A percentile compares a stretch with the other conserved stretches of the same genome.
These are phyloP conservation scores for Osmerus mordax DNA, from an alignment of 2,113 vertebrate species.

Conservation along the genomic window DNA sequence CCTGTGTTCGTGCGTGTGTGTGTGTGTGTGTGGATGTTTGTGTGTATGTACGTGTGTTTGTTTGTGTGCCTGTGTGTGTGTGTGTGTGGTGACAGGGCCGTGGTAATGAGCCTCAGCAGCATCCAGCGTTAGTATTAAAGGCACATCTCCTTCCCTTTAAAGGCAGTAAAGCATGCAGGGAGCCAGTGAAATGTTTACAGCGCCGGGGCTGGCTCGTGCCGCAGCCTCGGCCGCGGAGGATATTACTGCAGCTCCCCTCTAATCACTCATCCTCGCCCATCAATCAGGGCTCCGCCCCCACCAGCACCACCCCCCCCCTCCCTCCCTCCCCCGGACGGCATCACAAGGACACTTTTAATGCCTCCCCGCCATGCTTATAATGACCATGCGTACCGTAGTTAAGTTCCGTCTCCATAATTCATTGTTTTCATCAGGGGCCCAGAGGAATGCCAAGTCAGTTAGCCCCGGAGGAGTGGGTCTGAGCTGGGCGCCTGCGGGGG, in stretches of 20 bases:
- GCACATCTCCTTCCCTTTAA: conserved; percentile 46
- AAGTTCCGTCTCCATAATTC: conserved; percentile 53
- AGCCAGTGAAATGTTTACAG: conserved; percentile 64
- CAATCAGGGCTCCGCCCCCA: conserved; percentile 39
- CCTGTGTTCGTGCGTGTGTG: background rate
- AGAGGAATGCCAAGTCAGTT: conserved; percentile 39
- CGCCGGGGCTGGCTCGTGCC: conserved; percentile 41
- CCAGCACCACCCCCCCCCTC: conserved; percentile 7
- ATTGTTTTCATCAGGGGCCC: conserved; percentile 38
- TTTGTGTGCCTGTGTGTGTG: conserved; percentile 23
- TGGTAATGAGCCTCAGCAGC: conserved; percentile 58
- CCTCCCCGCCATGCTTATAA: conserved; percentile 44
- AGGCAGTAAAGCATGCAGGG: conserved; percentile 56
- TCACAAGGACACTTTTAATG: conserved; percentile 60
- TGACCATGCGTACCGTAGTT: conserved; percentile 38
- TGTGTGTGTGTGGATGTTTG: background rate
- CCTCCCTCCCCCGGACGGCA: conserved; percentile 35
- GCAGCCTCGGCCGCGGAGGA: conserved; percentile 27
- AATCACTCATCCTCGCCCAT: conserved; percentile 60
- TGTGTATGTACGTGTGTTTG: conserved; percentile 21
- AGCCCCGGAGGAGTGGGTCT: background rate
- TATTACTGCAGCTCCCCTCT: conserved; percentile 51
- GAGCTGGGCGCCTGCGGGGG: background rate
- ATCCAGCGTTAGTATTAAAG: conserved; percentile 59
- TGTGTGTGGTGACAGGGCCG: conserved; percentile 28